These are phyloP conservation scores for Meloidogyne hapla DNA, from an alignment of 1,140 invertebrate species.

Conservation along the genomic window DNA sequence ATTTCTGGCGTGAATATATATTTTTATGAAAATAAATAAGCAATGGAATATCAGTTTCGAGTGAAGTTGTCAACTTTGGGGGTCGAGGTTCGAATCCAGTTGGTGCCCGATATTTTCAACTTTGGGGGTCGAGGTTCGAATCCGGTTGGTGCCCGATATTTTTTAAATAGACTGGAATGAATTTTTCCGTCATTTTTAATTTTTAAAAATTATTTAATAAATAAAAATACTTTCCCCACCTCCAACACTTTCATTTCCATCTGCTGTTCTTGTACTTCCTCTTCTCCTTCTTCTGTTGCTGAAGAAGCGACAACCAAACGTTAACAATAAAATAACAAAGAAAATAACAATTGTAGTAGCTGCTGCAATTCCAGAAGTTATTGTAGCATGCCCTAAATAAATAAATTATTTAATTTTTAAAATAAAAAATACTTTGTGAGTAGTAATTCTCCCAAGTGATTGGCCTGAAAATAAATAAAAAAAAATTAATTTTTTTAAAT, in stretches of 20 bases:
- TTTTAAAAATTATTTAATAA: neutral
- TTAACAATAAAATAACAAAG: slow-evolving; percentile 56
- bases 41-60: too few relatives aligned
- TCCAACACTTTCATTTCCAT: neutral
- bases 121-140: neutral
- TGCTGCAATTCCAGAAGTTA: slow-evolving; percentile 58
- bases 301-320: slow-evolving; percentile 58
- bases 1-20: too few relatives aligned
- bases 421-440: slow-evolving; percentile 30
- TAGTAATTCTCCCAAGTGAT: slow-evolving; percentile 63
- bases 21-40: too few relatives aligned
- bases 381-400: slow-evolving; percentile 43
- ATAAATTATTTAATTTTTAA: neutral
- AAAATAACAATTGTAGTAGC: slow-evolving; percentile 58
- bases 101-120: too few relatives aligned
- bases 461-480: slow-evolving; percentile 45
- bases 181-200: slow-evolving; percentile 8
- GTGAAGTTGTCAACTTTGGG: too few relatives aligned
- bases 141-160: neutral
- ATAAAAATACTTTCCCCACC: neutral
- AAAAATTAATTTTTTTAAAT: neutral
- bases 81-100: too few relatives aligned
- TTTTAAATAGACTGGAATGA: neutral
- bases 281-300: slow-evolving; percentile 39
- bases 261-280: neutral